phyloP scores from a whole-genome alignment of 2,113 vertebrate species.

The Hiodon tergisus region DNA sequence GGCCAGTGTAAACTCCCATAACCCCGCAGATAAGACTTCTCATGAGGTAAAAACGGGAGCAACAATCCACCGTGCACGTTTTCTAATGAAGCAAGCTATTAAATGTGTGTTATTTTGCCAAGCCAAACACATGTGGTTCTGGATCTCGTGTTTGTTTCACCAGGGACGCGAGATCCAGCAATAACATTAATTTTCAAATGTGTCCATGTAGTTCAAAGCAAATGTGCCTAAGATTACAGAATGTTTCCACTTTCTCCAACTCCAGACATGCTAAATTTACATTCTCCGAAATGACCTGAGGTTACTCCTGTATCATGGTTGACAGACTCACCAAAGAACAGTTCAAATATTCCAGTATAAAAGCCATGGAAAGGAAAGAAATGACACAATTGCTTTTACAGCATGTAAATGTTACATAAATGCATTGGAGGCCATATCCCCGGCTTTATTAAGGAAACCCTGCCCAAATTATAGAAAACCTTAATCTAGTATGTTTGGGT shows the following conservation, averaged over 20 bases:
- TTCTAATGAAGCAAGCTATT: background rate
- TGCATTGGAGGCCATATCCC: background rate
- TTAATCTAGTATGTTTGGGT: background rate
- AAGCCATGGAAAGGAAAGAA: slow-evolving; percentile 12
- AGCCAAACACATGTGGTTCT: slow-evolving; percentile 1
- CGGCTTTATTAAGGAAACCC: background rate
- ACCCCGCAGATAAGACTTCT: background rate
- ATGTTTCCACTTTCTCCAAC: slow-evolving; percentile 9
- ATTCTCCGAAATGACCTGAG: slow-evolving; percentile 2
- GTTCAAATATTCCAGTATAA: slow-evolving; percentile 18
- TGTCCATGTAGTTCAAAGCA: background rate
- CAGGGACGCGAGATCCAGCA: background rate
- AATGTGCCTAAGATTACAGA: slow-evolving; percentile 4
- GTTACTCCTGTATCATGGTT: slow-evolving; percentile 6
- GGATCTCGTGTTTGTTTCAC: background rate
- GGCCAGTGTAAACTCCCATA: background rate
- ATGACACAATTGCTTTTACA: background rate
- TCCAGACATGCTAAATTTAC: background rate
- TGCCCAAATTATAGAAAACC: background rate
- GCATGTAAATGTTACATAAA: slow-evolving; percentile 7
- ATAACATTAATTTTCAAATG: background rate
- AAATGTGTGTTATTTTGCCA: slow-evolving; percentile 2
- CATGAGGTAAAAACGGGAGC: background rate
- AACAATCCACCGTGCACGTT: background rate
- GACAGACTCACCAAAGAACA: slow-evolving; percentile 12